Percentiles rank a stretch among this genome's conserved stretches.
phyloP scores from a whole-genome alignment of 2,797 vertebrate genomes.

The Nyctalus aviator region DNA sequence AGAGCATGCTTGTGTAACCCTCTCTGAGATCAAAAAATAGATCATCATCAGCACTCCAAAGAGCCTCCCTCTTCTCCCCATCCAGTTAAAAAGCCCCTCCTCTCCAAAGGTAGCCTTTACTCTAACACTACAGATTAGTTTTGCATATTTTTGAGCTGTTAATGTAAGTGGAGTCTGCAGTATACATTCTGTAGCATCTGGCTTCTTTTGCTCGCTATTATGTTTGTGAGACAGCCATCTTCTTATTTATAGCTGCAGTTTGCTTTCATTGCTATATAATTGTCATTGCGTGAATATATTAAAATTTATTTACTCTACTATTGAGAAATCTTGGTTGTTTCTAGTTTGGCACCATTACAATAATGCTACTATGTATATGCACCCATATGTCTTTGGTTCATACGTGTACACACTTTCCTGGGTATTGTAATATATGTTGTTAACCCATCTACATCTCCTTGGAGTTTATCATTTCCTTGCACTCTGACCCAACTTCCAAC shows the following conservation, averaged over 20 bases:
- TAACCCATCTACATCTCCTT: background rate
- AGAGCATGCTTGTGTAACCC: background rate
- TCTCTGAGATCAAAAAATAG: background rate
- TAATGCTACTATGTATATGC: background rate
- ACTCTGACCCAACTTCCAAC: background rate
- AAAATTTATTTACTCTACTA: background rate
- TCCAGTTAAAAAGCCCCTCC: background rate
- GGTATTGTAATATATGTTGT: background rate
- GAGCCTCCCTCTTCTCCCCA: background rate
- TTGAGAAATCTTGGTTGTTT: background rate
- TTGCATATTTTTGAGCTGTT: background rate
- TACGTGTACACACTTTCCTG: background rate
- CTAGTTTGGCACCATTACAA: background rate
- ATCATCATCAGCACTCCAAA: background rate
- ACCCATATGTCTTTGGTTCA: background rate
- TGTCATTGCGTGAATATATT: background rate
- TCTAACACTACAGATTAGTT: background rate
- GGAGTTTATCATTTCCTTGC: background rate
- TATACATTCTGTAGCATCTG: background rate
- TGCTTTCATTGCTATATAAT: constrained; percentile 27
- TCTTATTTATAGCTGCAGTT: background rate
- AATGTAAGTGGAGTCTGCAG: background rate
- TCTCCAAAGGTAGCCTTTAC: background rate
- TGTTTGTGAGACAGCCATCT: background rate
- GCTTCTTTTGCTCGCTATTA: background rate